Conservation (phyloP, 64 coral and sea anemone species). For the Anthopleura sola region DNA sequence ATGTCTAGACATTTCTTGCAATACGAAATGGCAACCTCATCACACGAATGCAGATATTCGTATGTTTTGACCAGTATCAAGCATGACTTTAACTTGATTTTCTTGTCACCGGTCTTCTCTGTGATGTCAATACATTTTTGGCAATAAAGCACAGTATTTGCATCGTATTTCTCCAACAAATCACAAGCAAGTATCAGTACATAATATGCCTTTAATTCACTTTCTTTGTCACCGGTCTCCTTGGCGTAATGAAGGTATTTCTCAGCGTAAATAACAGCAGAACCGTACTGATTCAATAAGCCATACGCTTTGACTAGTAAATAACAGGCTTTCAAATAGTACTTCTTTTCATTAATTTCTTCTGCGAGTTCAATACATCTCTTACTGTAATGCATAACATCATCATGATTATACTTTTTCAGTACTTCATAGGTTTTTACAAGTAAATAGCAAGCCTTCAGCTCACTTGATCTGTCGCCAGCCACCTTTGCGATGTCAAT, state of each 20-base stretch:
- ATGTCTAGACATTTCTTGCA: not conserved
- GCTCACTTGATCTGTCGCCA: not conserved
- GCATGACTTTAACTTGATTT: not conserved
- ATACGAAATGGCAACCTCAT: not conserved
- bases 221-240: not conserved
- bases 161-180: not conserved
- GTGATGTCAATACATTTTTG: constrained; percentile 3
- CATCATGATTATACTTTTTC: not conserved
- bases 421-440: not conserved
- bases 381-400: not conserved
- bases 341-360: not conserved
- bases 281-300: not conserved
- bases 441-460: not conserved
- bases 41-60: not conserved
- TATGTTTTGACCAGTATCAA: not conserved
- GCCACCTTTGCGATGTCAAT: not conserved
- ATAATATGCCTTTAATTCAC: not conserved
- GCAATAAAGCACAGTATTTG: not conserved
- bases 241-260: not conserved
- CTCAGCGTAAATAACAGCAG: not conserved
- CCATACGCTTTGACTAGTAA: not conserved
- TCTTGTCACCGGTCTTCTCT: not conserved
- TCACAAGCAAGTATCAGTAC: not conserved
- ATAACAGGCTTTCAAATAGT: not conserved
- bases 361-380: not conserved